phyloP scores from a whole-genome alignment of 2,113 vertebrate genomes.

The Sinocyclocheilus anophthalmus region DNA sequence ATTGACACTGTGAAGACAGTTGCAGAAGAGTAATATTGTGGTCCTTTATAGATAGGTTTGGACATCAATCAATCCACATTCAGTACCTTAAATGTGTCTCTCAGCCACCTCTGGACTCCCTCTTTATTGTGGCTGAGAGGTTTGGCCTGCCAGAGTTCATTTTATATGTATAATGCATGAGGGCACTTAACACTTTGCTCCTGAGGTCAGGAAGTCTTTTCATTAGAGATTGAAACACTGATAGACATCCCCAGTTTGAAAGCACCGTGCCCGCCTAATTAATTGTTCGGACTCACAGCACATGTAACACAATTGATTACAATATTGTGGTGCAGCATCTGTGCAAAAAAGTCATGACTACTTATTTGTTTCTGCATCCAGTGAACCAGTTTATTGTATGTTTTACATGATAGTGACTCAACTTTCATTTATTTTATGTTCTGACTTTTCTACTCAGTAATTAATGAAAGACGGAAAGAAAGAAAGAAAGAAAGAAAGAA shows the following conservation, averaged over 20 bases:
- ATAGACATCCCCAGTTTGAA: slow-evolving; percentile 31
- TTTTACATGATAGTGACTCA: background rate
- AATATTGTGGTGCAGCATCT: background rate
- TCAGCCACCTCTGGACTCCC: slow-evolving; percentile 16
- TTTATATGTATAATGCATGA: slow-evolving; percentile 78
- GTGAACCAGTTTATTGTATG: background rate
- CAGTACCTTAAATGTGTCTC: slow-evolving; percentile 25
- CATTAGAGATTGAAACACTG: slow-evolving; percentile 55
- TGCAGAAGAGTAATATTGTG: background rate
- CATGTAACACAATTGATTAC: background rate
- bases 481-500: too few species aligned
- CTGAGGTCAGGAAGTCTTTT: slow-evolving; percentile 55
- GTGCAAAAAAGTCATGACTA: too few species aligned
- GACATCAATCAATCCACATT: slow-evolving; percentile 18
- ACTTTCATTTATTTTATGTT: background rate
- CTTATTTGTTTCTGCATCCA: background rate
- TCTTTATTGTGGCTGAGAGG: slow-evolving; percentile 69
- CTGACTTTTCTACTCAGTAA: too few species aligned
- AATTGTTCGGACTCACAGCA: slow-evolving; percentile 26
- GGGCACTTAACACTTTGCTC: slow-evolving; percentile 64
- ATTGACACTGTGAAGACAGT: background rate
- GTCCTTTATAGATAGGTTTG: background rate
- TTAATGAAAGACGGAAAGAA: too few species aligned
- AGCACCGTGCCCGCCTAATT: slow-evolving; percentile 4
- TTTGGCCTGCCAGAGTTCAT: slow-evolving; percentile 75